phyloP scores from a whole-genome alignment of 2,888 invertebrate species.

The Barypeithes pellucidus region DNA sequence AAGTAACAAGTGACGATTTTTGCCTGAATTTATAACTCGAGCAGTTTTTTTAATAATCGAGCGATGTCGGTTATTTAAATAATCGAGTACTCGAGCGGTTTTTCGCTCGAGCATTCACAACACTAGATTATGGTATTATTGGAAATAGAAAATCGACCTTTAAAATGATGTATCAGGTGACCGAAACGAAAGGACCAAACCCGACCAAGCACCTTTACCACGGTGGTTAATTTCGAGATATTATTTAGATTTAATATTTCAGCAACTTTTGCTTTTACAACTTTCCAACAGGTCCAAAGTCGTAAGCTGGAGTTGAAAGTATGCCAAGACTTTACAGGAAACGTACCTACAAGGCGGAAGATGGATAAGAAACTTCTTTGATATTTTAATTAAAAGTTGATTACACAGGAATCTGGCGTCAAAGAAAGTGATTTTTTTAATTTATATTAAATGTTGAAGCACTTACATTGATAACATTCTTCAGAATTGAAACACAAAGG shows the following conservation, averaged over 20 bases:
- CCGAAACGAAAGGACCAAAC: too few species aligned
- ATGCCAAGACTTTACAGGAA: constrained; percentile 7
- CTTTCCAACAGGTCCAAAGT: not conserved
- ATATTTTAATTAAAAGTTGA: constrained; percentile 14
- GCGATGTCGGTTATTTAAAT: too few species aligned
- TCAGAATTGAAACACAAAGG: not conserved
- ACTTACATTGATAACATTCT: not conserved
- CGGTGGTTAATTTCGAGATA: not conserved
- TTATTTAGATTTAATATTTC: not conserved
- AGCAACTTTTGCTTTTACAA: not conserved
- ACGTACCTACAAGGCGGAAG: not conserved
- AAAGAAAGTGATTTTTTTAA: constrained; percentile 2
- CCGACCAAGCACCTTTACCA: too few species aligned
- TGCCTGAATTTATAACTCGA: too few species aligned
- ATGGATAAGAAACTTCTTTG: not conserved
- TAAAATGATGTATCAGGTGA: too few species aligned
- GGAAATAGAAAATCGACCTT: too few species aligned
- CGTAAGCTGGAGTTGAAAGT: constrained; percentile 4
- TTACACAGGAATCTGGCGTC: not conserved
- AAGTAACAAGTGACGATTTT: too few species aligned
- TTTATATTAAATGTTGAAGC: not conserved
- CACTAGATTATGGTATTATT: too few species aligned
- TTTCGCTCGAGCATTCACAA: too few species aligned
- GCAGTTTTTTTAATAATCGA: too few species aligned
- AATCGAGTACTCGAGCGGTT: too few species aligned